Evolutionary conservation across 2,888 invertebrate genomes (phyloP).

Genomic region (Cosmia trapezina): DNA sequence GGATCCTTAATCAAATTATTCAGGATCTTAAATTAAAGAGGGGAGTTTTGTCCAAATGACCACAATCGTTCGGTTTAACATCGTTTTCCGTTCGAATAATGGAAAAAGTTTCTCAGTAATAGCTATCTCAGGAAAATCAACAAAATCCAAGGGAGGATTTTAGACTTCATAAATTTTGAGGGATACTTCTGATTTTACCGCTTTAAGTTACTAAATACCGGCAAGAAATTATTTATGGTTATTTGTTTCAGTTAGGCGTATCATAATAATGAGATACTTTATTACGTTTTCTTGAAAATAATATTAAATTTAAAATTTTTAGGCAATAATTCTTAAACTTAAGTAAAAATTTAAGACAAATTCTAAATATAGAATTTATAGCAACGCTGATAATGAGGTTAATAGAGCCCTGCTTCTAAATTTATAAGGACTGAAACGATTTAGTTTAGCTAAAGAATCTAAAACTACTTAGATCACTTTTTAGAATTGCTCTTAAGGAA

Average conservation of each 20-base stretch:
- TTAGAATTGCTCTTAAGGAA: neutral
- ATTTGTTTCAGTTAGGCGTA: constrained; percentile 4
- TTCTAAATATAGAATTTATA: neutral
- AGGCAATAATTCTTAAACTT: neutral
- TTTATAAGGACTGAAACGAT: neutral
- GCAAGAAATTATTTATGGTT: constrained; percentile 25
- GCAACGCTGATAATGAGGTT: too few relatives aligned
- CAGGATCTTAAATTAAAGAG: constrained; percentile 61
- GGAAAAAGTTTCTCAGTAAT: constrained; percentile 79
- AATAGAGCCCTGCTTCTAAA: neutral
- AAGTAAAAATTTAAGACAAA: neutral
- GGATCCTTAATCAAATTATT: constrained; percentile 62
- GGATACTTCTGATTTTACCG: constrained; percentile 35
- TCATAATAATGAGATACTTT: constrained; percentile 9
- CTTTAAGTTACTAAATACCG: constrained; percentile 25
- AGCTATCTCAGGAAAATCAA: constrained; percentile 71
- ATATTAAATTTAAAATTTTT: neutral
- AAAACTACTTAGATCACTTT: neutral
- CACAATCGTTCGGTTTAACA: constrained; percentile 72
- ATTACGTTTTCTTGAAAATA: constrained; percentile 7
- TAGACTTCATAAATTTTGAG: constrained; percentile 50
- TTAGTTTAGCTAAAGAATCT: neutral
- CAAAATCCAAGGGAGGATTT: constrained; percentile 65
- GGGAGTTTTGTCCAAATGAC: constrained; percentile 64
- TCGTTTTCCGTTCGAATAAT: constrained; percentile 75